Conservation (phyloP, 2,888 invertebrate species). For the Hylaea fasciaria region DNA sequence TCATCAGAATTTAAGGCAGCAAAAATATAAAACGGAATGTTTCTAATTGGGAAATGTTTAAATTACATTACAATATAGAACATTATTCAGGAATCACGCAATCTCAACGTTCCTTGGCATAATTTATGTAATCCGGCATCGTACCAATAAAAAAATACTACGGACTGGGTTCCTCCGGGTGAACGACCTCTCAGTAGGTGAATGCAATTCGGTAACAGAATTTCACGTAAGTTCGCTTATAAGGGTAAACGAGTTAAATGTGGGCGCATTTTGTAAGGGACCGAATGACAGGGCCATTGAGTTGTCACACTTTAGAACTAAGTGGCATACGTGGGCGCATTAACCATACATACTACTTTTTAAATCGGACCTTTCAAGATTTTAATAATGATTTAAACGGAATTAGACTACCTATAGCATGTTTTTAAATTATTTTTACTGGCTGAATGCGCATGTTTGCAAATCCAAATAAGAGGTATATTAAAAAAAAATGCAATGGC, state of each 20-base stretch:
- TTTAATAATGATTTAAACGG: no score
- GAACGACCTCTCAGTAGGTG: conserved; percentile 31
- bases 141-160: conserved; percentile 22
- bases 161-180: conserved; percentile 19
- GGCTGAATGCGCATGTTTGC: no score
- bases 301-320: background rate
- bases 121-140: conserved; percentile 17
- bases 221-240: conserved; percentile 14
- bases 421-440: no score
- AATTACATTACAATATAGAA: conserved; percentile 8
- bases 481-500: no score
- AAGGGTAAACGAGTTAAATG: conserved; percentile 20
- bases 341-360: no score
- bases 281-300: conserved; percentile 8
- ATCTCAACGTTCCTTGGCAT: conserved; percentile 21
- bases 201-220: conserved; percentile 23
- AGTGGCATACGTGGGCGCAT: no score
- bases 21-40: no score
- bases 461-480: no score
- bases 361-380: no score
- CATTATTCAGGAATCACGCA: conserved; percentile 12
- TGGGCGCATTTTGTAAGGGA: conserved; percentile 9
- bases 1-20: no score
- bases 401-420: no score
- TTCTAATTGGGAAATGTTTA: background rate